Conservation (phyloP, 1,140 invertebrate species). For the Dendroctonus valens region DNA sequence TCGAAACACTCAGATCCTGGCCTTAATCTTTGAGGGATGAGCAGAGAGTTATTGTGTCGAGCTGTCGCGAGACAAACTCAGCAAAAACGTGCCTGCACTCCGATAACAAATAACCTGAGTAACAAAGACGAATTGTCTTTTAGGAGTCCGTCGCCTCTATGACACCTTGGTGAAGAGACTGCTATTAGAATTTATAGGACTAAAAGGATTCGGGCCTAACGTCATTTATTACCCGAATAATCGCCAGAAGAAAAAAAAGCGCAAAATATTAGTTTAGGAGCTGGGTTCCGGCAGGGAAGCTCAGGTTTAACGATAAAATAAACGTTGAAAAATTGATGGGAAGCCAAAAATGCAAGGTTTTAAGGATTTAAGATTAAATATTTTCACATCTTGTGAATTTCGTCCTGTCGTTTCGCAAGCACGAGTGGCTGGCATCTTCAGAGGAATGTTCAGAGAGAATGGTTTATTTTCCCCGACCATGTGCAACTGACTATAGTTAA, state of each 20-base stretch:
- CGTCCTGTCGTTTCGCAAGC: too few species aligned
- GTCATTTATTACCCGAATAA: neutral
- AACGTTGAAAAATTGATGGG: neutral
- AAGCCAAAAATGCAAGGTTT: neutral
- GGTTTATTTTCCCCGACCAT: too few species aligned
- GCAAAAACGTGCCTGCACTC: too few species aligned
- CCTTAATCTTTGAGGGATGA: neutral
- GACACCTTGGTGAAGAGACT: neutral
- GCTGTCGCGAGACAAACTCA: neutral
- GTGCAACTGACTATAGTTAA: too few species aligned
- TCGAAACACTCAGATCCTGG: neutral
- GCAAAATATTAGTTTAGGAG: too few species aligned
- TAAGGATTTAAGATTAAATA: neutral
- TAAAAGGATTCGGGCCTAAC: neutral
- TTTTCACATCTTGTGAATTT: too few species aligned
- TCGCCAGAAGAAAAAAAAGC: neutral
- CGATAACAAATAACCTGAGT: neutral
- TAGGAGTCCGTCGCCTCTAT: neutral
- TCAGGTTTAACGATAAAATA: too few species aligned
- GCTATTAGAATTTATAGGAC: neutral
- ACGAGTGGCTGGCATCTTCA: too few species aligned
- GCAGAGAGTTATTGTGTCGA: neutral
- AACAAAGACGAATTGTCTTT: conserved; percentile 1
- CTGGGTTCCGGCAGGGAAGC: neutral
- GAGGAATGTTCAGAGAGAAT: too few species aligned